These are phyloP conservation scores for Tachina lurida DNA, from an alignment of 2,888 invertebrate species.

Conservation along the genomic window DNA sequence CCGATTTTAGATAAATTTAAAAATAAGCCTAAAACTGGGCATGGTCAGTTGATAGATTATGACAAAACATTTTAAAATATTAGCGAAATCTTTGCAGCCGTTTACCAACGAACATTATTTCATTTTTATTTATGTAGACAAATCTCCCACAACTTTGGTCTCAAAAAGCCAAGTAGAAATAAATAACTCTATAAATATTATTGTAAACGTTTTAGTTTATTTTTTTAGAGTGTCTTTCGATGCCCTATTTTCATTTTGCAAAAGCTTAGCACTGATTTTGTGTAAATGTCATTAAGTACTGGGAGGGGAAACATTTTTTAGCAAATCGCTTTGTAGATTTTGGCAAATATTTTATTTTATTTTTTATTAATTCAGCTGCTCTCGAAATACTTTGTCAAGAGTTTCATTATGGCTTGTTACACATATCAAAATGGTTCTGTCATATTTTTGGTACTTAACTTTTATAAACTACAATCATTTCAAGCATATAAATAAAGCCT, in stretches of 20 bases:
- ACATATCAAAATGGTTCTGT: constrained; percentile 47
- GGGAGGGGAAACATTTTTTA: constrained; percentile 10
- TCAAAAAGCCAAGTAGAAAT: neutral
- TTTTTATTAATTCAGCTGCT: constrained; percentile 26
- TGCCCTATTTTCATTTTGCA: neutral
- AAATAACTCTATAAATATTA: neutral
- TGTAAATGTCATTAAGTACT: constrained; percentile 58
- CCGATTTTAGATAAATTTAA: no score
- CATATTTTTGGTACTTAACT: constrained; percentile 15
- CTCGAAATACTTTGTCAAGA: constrained; percentile 27
- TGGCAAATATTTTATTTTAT: constrained; percentile 49
- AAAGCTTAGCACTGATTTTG: constrained; percentile 2
- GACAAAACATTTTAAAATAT: no score
- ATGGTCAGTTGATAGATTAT: no score
- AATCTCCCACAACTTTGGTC: neutral
- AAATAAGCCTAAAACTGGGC: no score
- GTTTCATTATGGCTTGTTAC: constrained; percentile 36
- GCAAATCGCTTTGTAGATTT: constrained; percentile 42
- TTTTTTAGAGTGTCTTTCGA: neutral
- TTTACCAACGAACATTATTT: no score
- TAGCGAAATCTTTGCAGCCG: no score
- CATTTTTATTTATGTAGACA: no score
- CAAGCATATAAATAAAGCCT: neutral
- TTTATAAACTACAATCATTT: neutral
- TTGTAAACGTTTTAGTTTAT: neutral